A percentile compares a stretch with the other conserved stretches of the same genome.
Evolutionary conservation across 2,888 invertebrate genomes (phyloP).

Genomic region (Xanthorhoe spadicearia): DNA sequence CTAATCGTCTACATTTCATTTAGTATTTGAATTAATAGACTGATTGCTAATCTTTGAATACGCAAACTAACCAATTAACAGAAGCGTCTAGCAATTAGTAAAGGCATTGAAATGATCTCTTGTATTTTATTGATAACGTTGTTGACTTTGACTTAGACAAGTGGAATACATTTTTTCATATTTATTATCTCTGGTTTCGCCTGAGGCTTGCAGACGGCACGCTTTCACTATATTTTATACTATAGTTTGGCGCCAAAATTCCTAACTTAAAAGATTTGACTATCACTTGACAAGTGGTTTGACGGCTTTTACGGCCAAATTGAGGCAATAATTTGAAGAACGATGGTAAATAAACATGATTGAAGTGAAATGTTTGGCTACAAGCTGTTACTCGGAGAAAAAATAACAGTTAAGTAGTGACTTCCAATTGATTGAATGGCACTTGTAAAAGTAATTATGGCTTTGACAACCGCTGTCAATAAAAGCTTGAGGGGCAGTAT

Average conservation of each 20-base stretch:
- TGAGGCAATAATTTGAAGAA: constrained; percentile 36
- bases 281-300: constrained; percentile 41
- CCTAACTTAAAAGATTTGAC: constrained; percentile 62
- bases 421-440: constrained; percentile 19
- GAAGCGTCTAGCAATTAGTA: constrained; percentile 1
- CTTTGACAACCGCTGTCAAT: constrained; percentile 23
- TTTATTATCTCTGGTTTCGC: constrained; percentile 63
- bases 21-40: constrained; percentile 7
- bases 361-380: constrained; percentile 35
- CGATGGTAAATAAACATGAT: constrained; percentile 37
- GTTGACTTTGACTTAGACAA: constrained; percentile 27
- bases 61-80: constrained; percentile 4
- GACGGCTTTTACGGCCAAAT: constrained; percentile 42
- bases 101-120: not conserved
- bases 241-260: constrained; percentile 76
- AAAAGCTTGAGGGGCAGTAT: constrained; percentile 25
- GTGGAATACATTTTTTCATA: constrained; percentile 39
- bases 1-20: constrained; percentile 19
- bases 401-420: constrained; percentile 20
- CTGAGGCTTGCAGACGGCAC: constrained; percentile 58
- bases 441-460: constrained; percentile 27
- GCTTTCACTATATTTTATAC: constrained; percentile 65
- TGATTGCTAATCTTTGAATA: constrained; percentile 3
- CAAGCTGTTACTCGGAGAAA: constrained; percentile 9
- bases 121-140: constrained; percentile 3